These are phyloP conservation scores for Eubasilissa splendida DNA, from an alignment of 2,888 invertebrate species.

Conservation along the genomic window DNA sequence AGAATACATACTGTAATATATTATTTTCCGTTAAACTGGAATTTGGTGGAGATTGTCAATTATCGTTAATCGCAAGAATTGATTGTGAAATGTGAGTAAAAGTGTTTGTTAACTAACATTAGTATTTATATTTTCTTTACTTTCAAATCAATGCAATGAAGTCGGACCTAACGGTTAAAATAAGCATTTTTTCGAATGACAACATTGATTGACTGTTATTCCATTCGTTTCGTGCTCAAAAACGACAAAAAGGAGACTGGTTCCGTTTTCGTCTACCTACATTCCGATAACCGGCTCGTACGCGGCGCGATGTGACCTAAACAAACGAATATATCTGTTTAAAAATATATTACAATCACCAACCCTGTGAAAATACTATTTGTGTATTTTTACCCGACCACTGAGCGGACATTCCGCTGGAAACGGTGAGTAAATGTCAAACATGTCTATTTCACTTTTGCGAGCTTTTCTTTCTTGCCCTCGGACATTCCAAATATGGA, in stretches of 20 bases:
- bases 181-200: slow-evolving; percentile 28
- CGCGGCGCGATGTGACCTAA: slow-evolving; percentile 50
- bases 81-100: neutral
- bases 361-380: slow-evolving; percentile 13
- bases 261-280: slow-evolving; percentile 49
- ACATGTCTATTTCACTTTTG: slow-evolving; percentile 37
- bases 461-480: slow-evolving; percentile 37
- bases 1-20: no score
- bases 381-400: slow-evolving; percentile 16
- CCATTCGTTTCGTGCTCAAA: slow-evolving; percentile 35
- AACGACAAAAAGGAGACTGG: slow-evolving; percentile 46
- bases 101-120: neutral
- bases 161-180: slow-evolving; percentile 9
- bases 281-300: slow-evolving; percentile 38
- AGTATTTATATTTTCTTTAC: neutral
- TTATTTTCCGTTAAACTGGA: no score
- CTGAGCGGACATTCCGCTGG: slow-evolving; percentile 32
- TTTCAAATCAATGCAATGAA: neutral
- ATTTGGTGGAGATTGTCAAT: no score
- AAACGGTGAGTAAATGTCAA: slow-evolving; percentile 48
- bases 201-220: slow-evolving; percentile 41
- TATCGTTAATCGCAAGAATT: no score
- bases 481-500: slow-evolving; percentile 52
- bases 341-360: slow-evolving; percentile 34
- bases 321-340: slow-evolving; percentile 6